Evolutionary conservation across 2,797 vertebrate genomes (phyloP), one percentile per base, ranked within the genome.

Genomic region (Characodon lateralis): DNA sequence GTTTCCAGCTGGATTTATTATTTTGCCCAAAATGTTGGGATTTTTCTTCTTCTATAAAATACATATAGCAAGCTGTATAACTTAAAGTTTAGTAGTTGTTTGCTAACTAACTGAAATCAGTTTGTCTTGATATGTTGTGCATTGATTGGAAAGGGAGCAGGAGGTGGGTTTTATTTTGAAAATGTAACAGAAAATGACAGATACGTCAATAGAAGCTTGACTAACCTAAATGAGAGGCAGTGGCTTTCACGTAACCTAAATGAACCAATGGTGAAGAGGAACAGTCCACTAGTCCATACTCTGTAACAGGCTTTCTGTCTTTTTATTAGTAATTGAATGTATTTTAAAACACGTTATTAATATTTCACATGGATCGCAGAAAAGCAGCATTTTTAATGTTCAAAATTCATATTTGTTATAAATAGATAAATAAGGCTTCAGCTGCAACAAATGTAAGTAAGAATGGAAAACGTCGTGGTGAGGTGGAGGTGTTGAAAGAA

Each of bases 211-310:
- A 6, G 0, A 6, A 0, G 2, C 35, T 50, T 83, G 71, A 76
- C 0, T 0, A 1, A 0, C 2, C 3, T 63, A 0, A 7, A 6
- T 26, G 0, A 6, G 61, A 46, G 81, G 81, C 53, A 26, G 72
- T 70, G 78, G 50, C 69, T 77, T 0, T 80, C 71, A 87, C 71
- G 83, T 92, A 78, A 83, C 61, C 2, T 5, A 48, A 22, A 0
- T 1, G 35, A 66, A 35, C 87, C 85, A 90, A 83, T 90, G 66
- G 76, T 80, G 73, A 73, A 24, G 10, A 22, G 31, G 14, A 20
- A 50, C 13, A 35, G 13, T 0, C 1, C 6, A 46, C 39, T 5
- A 18, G 2, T 35, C 35, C 35, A 35, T 35, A 7, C 22, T 51
- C 0, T 0, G 12, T 1, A 66, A 48, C 9, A 35, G 35, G 35